Conservation (phyloP, 1,140 invertebrate species). For the Cecropterus lyciades region DNA sequence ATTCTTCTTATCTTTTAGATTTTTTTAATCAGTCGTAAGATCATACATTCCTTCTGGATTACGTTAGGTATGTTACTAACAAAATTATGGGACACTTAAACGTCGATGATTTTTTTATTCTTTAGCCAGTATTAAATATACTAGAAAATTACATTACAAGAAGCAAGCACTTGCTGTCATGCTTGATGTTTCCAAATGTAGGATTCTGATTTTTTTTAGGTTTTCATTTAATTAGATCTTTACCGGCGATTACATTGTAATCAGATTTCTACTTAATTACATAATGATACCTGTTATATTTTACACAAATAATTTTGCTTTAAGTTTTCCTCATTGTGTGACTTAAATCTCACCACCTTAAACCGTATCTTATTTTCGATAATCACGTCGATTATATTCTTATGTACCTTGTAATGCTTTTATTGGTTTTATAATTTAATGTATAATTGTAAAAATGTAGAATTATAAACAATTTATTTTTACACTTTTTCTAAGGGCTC, state of each 20-base stretch:
- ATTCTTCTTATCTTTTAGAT: slow-evolving; percentile 6
- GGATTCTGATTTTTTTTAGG: no score
- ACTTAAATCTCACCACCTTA: slow-evolving; percentile 14
- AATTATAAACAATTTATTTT: slow-evolving; percentile 23
- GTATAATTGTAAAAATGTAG: slow-evolving; percentile 14
- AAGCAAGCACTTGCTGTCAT: slow-evolving; percentile 7
- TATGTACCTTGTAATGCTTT: slow-evolving; percentile 20
- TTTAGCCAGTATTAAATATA: slow-evolving; percentile 1
- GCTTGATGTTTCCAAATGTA: not conserved
- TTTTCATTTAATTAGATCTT: no score
- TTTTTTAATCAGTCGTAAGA: slow-evolving; percentile 8
- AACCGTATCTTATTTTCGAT: slow-evolving; percentile 15
- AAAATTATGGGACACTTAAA: slow-evolving; percentile 3
- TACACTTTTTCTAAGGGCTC: slow-evolving; percentile 27
- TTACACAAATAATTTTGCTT: slow-evolving; percentile 29
- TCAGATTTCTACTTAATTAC: slow-evolving; percentile 31
- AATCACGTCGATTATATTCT: slow-evolving; percentile 11
- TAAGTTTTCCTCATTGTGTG: slow-evolving; percentile 18
- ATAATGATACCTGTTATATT: slow-evolving; percentile 30
- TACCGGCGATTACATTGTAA: not conserved
- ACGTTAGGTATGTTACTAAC: slow-evolving; percentile 13
- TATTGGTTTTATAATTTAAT: slow-evolving; percentile 16
- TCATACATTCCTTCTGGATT: slow-evolving; percentile 27
- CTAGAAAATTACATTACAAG: not conserved
- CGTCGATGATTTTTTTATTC: not conserved